Evolutionary conservation across 2,113 vertebrate genomes (phyloP), one percentile per base, ranked within the genome.

Genomic region (Rhodinocichla rosea): DNA sequence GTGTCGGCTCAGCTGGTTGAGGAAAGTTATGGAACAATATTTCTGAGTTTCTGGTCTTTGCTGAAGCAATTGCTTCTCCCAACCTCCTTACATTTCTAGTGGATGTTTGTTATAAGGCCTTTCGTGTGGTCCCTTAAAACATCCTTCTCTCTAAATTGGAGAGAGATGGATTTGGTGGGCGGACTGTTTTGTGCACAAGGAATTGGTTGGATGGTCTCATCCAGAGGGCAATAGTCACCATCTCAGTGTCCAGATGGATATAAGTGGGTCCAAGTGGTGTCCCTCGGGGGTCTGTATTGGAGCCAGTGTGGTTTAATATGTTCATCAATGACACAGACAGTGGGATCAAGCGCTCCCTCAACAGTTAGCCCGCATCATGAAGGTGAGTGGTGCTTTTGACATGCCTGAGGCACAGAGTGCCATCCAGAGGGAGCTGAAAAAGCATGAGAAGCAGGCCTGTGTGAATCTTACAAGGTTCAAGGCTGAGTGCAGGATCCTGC

Each of bases 121-220:
- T 74, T 68, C 30, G 40, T 55, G 12, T 26, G 19, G 42, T 60
- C 11, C 11, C 21, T 33, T 30, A 12, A 49, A 74, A 45, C 55
- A 79, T 52, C 19, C 37, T 74, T 52, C 60, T 63, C 13, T 56
- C 49, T 52, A 52, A 68, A 19, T 26, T 78, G 22, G 42, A 78
- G 15, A 67, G 33, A 63, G 24, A 18, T n/a, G 7, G 32, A 62
- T 56, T 50, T 67, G 40, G 30, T 68, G 47, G 6, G 13, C 40
- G 26, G 26, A 33, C 42, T 74, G 7, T 40, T 78, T 37, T 1
- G 3, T 33, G 27, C 49, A 32, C 0, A 0, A 78, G 16, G 30
- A 78, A 52, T 33, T 56, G 35, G 9, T 42, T 57, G n/a, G 15
- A 37, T 68, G 49, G 16, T 52, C 19, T 15, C 19, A 57, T 45